Evolutionary conservation across 2,113 vertebrate species (phyloP).

Genomic region (Megaceryle maxima): DNA sequence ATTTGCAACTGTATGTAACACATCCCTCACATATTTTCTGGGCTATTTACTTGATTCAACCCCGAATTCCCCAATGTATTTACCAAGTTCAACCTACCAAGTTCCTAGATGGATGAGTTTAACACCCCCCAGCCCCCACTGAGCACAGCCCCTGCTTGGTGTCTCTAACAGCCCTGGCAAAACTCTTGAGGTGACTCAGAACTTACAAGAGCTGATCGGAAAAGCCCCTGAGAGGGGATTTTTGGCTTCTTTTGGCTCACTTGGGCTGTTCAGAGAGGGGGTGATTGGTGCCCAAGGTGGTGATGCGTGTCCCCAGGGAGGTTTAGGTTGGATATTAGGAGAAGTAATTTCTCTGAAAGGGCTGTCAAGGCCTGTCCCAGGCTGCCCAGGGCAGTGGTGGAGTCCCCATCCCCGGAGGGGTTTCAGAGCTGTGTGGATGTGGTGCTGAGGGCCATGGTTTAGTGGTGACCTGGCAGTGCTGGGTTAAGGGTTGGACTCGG

Average conservation of each 20-base stretch:
- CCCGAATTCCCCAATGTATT: not conserved
- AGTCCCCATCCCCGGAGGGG: too few species aligned
- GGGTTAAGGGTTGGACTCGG: not conserved
- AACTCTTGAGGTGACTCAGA: not conserved
- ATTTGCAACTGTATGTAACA: not conserved
- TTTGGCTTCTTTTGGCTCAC: not conserved
- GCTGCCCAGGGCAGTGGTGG: too few species aligned
- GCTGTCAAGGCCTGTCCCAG: not conserved
- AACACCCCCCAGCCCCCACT: not conserved
- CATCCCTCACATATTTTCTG: rapidly evolving
- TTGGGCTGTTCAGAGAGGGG: not conserved
- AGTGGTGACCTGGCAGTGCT: not conserved
- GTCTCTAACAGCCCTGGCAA: rapidly evolving
- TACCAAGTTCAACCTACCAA: too few species aligned
- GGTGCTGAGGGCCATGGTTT: too few species aligned
- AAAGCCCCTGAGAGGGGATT: not conserved
- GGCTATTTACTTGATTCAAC: not conserved
- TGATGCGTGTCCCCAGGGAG: too few species aligned
- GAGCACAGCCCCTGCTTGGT: not conserved
- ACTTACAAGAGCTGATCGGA: too few species aligned
- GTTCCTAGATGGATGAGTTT: not conserved
- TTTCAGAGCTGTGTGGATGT: too few species aligned
- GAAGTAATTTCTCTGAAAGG: not conserved
- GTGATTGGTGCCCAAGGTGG: not conserved
- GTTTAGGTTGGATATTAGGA: too few species aligned